Conservation (phyloP, 2,888 invertebrate species). For the Emmelina monodactyla region DNA sequence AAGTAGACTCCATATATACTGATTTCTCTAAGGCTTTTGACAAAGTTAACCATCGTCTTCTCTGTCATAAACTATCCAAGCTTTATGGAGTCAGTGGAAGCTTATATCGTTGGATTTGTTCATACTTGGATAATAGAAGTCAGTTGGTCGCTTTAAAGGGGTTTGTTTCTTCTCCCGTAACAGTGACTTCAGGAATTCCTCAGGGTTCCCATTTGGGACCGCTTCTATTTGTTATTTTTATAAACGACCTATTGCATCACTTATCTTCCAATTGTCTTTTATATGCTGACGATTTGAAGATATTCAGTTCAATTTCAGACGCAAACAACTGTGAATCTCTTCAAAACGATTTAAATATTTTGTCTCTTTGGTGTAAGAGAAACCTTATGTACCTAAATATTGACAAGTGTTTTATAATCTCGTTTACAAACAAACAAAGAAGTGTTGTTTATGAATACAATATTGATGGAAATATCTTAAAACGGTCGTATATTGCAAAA, state of each 20-base stretch:
- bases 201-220: conserved; percentile 9
- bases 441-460: no score
- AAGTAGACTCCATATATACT: conserved; percentile 9
- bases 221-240: conserved; percentile 4
- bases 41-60: conserved; percentile 6
- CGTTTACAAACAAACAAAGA: conserved; percentile 1
- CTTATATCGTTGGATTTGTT: conserved; percentile 4
- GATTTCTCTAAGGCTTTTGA: conserved; percentile 10
- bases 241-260: conserved; percentile 3
- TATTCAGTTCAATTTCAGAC: not conserved
- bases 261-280: not conserved
- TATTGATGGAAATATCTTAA: no score
- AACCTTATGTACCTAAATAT: not conserved
- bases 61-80: conserved; percentile 2
- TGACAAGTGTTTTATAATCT: not conserved
- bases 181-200: no score
- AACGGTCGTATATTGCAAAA: no score
- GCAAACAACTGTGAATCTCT: not conserved
- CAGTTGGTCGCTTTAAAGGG: conserved; percentile 7
- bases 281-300: conserved; percentile 8
- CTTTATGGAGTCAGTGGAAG: conserved; percentile 4
- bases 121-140: conserved; percentile 5
- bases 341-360: not conserved
- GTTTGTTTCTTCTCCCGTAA: conserved; percentile 1
- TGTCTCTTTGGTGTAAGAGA: not conserved